Evolutionary conservation across 2,888 invertebrate genomes (phyloP).

Genomic region (Drosophila limbata): DNA sequence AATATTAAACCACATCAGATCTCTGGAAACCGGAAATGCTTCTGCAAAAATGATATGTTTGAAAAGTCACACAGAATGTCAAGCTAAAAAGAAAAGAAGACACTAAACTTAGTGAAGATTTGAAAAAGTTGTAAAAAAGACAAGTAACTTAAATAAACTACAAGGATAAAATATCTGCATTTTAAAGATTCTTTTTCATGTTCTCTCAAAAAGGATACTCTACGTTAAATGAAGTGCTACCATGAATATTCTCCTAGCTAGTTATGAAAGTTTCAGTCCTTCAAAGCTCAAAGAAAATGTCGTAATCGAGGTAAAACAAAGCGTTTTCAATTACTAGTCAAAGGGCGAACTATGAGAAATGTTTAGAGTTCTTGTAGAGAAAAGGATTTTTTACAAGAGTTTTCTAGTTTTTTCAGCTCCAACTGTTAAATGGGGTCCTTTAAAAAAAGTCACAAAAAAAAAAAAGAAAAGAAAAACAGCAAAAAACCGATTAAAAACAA

Average conservation of each 20-base stretch:
- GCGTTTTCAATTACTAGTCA: constrained; percentile 16
- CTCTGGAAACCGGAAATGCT: background rate
- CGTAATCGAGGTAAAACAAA: constrained; percentile 1
- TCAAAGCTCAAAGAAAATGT: background rate
- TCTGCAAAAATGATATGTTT: background rate
- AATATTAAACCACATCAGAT: background rate
- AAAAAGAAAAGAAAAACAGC: constrained; percentile 19
- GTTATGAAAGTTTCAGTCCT: background rate
- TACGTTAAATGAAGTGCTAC: background rate
- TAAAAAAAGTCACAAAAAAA: constrained; percentile 28
- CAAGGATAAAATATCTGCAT: background rate
- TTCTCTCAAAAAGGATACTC: background rate
- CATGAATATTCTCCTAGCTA: background rate
- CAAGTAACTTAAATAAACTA: background rate
- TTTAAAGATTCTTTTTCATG: background rate
- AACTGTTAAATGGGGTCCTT: constrained; percentile 29
- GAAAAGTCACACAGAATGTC: background rate
- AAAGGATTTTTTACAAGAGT: background rate
- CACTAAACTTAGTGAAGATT: too few species aligned
- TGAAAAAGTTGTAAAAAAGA: too few species aligned
- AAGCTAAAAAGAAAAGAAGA: too few species aligned
- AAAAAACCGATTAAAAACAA: constrained; percentile 38
- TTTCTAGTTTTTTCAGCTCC: constrained; percentile 4
- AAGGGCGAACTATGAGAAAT: constrained; percentile 30
- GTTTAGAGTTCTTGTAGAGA: constrained; percentile 7